Evolutionary conservation across 1,140 invertebrate genomes (phyloP).

Genomic region (Trachelipus rathkii): DNA sequence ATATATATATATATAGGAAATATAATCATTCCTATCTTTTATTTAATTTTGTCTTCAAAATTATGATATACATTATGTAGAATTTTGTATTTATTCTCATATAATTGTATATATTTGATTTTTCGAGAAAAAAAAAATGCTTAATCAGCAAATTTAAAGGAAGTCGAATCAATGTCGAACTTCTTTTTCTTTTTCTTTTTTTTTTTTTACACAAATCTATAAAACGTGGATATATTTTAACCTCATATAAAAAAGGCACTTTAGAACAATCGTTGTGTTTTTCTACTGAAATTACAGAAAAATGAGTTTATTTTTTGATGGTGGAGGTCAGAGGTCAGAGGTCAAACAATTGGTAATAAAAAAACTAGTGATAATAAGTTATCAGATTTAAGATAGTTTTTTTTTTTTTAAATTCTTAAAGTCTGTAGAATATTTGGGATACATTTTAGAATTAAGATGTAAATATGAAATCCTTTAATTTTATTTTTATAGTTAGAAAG

Average conservation of each 20-base stretch:
- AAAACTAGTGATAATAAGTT: too few species aligned
- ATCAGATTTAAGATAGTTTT: too few species aligned
- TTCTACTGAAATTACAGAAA: not conserved
- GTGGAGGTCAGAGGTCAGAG: too few species aligned
- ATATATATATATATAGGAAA: too few species aligned
- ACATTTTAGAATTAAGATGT: not conserved
- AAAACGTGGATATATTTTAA: too few species aligned
- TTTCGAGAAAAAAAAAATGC: not conserved
- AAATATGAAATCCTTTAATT: too few species aligned
- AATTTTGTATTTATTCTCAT: not conserved
- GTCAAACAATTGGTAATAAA: too few species aligned
- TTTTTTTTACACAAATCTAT: not conserved
- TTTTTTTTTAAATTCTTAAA: not conserved
- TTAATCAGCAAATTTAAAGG: not conserved
- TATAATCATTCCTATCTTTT: too few species aligned
- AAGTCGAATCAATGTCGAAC: not conserved
- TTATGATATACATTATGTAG: not conserved
- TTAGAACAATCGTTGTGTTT: constrained; percentile 1
- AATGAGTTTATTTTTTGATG: not conserved
- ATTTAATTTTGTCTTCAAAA: too few species aligned
- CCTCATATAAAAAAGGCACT: constrained; percentile 3
- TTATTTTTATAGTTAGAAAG: too few species aligned
- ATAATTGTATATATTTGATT: not conserved
- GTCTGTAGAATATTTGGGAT: not conserved
- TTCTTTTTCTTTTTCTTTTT: not conserved